Evolutionary conservation across 1,140 invertebrate species (phyloP).

Genomic region (Oncopodura yosiiana): DNA sequence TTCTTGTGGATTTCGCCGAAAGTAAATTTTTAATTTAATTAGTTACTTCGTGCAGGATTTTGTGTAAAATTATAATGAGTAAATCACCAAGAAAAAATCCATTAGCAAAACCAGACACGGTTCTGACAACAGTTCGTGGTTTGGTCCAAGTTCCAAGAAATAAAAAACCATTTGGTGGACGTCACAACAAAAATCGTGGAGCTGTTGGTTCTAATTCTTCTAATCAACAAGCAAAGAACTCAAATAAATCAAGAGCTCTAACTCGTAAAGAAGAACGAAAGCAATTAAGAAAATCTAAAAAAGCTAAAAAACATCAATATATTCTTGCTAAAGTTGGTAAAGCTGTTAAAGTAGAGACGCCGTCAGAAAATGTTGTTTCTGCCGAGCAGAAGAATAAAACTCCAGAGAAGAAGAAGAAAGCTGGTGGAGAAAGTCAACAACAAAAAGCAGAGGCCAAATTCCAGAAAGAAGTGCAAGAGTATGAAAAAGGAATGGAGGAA

Average conservation of each 20-base stretch:
- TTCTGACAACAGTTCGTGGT: no score
- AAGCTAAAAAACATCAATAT: conserved; percentile 45
- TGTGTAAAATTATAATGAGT: no score
- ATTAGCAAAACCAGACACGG: no score
- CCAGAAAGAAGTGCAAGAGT: conserved; percentile 35
- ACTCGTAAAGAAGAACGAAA: conserved; percentile 53
- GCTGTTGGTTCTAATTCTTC: no score
- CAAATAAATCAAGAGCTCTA: conserved; percentile 35
- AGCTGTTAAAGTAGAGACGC: conserved; percentile 10
- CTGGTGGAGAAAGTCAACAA: conserved; percentile 18
- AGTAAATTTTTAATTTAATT: no score
- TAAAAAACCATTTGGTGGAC: no score
- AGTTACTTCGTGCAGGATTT: no score
- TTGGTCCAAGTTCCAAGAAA: no score
- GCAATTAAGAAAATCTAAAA: conserved; percentile 46
- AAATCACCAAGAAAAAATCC: no score
- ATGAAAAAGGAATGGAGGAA: conserved; percentile 41
- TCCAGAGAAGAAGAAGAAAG: conserved; percentile 8
- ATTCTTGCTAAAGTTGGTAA: conserved; percentile 39
- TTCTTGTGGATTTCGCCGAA: no score
- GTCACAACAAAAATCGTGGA: no score
- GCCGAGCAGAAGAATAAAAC: conserved; percentile 37
- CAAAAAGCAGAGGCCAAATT: background rate
- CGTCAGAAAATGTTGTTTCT: background rate
- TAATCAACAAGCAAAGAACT: no score